Evolutionary conservation across 1,140 invertebrate species (phyloP), one percentile per base, ranked within the genome.

Genomic region (Cherax destructor): DNA sequence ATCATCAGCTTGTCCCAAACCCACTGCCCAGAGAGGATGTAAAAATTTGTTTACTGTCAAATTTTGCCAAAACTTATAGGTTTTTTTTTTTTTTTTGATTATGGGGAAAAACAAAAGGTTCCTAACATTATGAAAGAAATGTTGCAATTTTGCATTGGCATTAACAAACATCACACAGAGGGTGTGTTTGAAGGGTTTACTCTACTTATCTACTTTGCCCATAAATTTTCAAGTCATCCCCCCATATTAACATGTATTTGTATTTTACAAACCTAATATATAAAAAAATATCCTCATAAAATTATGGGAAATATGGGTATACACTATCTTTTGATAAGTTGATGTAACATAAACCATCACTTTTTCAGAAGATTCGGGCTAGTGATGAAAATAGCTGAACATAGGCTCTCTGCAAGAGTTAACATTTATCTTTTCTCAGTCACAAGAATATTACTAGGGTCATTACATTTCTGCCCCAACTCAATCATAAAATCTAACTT

Each of bases 351-450:
- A 83, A 16, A 69, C 4, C 50, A 41, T 50, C 16, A 91, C 52
- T 80, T 79, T 91, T 69, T 85, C n/a, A 91, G 83, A 7, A 85
- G 47, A 77, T 49, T 65, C 47, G 78, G 81, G 11, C 13, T 30
- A 91, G 52, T 69, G 81, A 91, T 16, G 74, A 18, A 91, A n/a
- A 24, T 91, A 91, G 59, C 2, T 10, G 65, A 85, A 91, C 88
- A 85, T 78, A 10, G 69, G 74, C 1, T 79, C 80, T 84, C 30
- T 79, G 72, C 18, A 30, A 49, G 65, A 47, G 74, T 85, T 18
- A 69, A 76, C 59, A 21, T 56, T 24, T 30, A 85, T 41, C 30
- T 59, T 80, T 1, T 79, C 77, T 78, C 88, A 11, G 88, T 91
- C 76, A 91, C 81, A 49, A 85, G 21, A 30, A 91, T 85, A 9